Evolutionary conservation across 2,113 vertebrate genomes (phyloP).

Genomic region (rat (Rattus norvegicus)): DNA sequence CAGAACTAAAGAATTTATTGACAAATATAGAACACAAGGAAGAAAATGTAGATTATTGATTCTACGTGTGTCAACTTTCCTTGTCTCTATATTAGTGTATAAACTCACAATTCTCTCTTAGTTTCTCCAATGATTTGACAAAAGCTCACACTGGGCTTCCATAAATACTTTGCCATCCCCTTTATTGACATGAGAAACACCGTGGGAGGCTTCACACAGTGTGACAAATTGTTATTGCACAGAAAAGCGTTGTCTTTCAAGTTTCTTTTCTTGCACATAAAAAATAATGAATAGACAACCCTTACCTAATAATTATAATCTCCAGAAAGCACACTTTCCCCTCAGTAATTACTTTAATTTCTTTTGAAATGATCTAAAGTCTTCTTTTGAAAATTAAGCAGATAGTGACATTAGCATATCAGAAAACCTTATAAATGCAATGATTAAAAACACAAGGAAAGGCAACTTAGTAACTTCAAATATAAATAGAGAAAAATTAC

Average conservation of each 20-base stretch:
- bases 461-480: background rate
- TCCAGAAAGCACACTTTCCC: background rate
- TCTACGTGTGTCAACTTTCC: background rate
- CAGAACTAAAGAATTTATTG: background rate
- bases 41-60: background rate
- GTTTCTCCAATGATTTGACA: slow-evolving; percentile 8
- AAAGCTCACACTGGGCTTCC: background rate
- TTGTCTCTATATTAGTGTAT: background rate
- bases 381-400: slow-evolving; percentile 32
- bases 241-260: background rate
- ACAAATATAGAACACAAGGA: background rate
- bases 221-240: slow-evolving; percentile 4
- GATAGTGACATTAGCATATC: slow-evolving; percentile 29
- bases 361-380: background rate
- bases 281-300: slow-evolving; percentile 5
- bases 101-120: background rate
- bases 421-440: background rate
- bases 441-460: background rate
- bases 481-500: background rate
- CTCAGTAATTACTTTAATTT: slow-evolving; percentile 42
- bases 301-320: slow-evolving; percentile 36
- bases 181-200: slow-evolving; percentile 50
- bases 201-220: background rate
- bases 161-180: background rate
- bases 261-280: slow-evolving; percentile 1